phyloP scores from a whole-genome alignment of 2,888 invertebrate species.

The Agrotis segetum region DNA sequence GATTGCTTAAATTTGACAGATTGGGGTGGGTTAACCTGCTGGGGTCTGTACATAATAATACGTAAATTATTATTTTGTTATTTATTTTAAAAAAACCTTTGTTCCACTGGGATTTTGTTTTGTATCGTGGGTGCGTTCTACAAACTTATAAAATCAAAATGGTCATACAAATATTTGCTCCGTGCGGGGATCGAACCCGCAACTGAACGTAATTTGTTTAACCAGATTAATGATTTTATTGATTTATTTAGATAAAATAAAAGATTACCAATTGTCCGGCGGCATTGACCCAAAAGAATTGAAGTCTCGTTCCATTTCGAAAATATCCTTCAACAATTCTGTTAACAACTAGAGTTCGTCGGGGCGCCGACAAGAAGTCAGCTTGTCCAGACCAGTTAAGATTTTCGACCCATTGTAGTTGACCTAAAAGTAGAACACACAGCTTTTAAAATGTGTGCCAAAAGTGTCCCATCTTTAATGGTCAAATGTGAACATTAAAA shows the following conservation, averaged over 20 bases:
- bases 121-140: too few species aligned
- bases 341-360: conserved; percentile 90
- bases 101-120: too few species aligned
- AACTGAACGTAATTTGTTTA: too few species aligned
- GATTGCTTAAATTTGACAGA: too few species aligned
- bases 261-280: conserved; percentile 95
- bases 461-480: too few species aligned
- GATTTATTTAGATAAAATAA: neutral
- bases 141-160: too few species aligned
- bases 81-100: too few species aligned
- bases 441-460: neutral
- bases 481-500: neutral
- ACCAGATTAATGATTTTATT: neutral
- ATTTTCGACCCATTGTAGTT: conserved; percentile 94
- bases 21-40: too few species aligned
- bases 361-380: conserved; percentile 89
- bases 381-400: conserved; percentile 92
- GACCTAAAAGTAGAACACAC: conserved; percentile 86
- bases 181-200: too few species aligned
- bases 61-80: too few species aligned
- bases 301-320: conserved; percentile 92
- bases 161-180: too few species aligned
- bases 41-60: too few species aligned
- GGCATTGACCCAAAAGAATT: conserved; percentile 94
- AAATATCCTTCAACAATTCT: conserved; percentile 93